Evolutionary conservation across 2,888 invertebrate species (phyloP), one percentile per base, ranked within the genome.

Genomic region (Belgica antarctica): DNA sequence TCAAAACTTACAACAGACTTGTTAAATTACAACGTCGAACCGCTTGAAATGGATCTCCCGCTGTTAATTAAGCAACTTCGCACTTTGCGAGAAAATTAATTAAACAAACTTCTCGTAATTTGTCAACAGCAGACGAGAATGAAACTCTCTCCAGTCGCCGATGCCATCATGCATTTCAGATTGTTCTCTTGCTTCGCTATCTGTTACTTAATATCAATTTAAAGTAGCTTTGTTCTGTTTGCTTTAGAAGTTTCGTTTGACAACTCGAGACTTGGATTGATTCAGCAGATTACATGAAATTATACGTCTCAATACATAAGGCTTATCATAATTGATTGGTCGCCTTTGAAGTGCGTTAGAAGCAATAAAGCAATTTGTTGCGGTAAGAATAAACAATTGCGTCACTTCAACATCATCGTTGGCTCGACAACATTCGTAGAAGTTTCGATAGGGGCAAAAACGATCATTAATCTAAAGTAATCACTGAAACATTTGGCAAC

Each of bases 271-370:
- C n/a, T n/a, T n/a, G n/a, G n/a, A 41, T 41, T 41, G 41, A 41
- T 41, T 41, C 41, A 15, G 12, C 15, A 41, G 41, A 41, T 41
- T 41, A 41, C 41, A 41, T 41, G 41, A 15, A 41, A 41, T 41
- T 41, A n/a, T 41, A 15, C 15, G 41, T 41, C 41, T 41, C 41
- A 3, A 41, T 10, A 41, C 41, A 41, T 15, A 15, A 41, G 31
- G 41, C 41, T 41, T 41, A 41, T 41, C 41, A 41, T 41, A 41
- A 41, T 41, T 41, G 41, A 41, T 41, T 41, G 41, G 41, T 41
- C 41, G 41, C 8, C n/a, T 41, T 41, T 41, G 41, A 41, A 41
- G 41, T 41, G 41, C 41, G 41, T 41, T 41, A 41, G n/a, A n/a
- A 41, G 41, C 41, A 41, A 41, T 41, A 41, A 41, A 41, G 15